These are phyloP conservation scores for Enteromius mattozi DNA, from an alignment of 2,797 vertebrate genomes.

Conservation along the genomic window DNA sequence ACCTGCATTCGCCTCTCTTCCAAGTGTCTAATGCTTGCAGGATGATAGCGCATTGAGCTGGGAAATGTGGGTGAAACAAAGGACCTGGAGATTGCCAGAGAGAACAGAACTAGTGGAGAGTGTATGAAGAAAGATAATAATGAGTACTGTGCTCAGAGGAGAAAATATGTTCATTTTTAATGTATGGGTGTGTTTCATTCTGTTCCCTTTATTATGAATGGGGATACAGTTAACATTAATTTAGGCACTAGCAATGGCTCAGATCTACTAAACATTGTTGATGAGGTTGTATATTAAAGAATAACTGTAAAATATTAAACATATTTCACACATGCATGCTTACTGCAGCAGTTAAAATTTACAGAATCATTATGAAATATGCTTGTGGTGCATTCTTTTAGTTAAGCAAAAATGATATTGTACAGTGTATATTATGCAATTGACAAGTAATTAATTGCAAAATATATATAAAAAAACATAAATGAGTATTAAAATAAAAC, in stretches of 20 bases:
- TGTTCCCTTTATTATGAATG: not conserved
- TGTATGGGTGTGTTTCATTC: not conserved
- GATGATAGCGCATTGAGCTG: conserved; percentile 1
- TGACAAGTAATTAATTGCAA: not conserved
- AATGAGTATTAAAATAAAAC: not conserved
- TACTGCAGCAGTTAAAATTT: not conserved
- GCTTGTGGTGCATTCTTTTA: not conserved
- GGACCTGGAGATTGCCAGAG: not conserved
- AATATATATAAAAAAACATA: not conserved
- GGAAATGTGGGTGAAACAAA: conserved; percentile 14
- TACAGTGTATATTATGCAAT: not conserved
- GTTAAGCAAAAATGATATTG: not conserved
- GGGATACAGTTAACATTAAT: not conserved
- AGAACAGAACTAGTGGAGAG: not conserved
- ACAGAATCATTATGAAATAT: not conserved
- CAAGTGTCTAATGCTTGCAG: conserved; percentile 9
- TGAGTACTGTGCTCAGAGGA: not conserved
- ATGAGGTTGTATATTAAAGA: not conserved
- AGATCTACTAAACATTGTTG: not conserved
- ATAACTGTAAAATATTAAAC: not conserved
- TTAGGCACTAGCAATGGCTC: not conserved
- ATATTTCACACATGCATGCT: not conserved
- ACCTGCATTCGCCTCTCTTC: conserved; percentile 16
- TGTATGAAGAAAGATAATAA: not conserved
- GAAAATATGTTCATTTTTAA: not conserved